Conservation (phyloP, 2,888 invertebrate species). For the Trilocha varians region DNA sequence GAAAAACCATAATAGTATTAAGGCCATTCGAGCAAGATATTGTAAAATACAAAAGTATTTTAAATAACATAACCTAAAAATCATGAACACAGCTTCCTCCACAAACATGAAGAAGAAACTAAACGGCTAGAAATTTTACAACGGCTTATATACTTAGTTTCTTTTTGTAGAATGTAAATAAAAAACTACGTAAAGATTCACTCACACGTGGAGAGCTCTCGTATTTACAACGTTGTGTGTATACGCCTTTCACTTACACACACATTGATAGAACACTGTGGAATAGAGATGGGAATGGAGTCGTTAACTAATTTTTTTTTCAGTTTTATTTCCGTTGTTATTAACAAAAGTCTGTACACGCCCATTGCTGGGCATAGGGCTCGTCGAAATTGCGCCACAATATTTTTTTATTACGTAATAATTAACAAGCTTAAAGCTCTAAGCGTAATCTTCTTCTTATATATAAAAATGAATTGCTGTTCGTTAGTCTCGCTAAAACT, state of each 20-base stretch:
- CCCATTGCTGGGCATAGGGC: no score
- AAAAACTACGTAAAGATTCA: slow-evolving; percentile 47
- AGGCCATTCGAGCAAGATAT: no score
- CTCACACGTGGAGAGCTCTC: slow-evolving; percentile 29
- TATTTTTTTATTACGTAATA: no score
- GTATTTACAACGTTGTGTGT: slow-evolving; percentile 37
- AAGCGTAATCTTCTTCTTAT: no score
- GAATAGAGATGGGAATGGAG: slow-evolving; percentile 32
- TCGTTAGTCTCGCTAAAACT: no score
- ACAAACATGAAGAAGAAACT: slow-evolving; percentile 44
- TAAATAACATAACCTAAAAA: slow-evolving; percentile 6
- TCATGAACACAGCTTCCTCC: slow-evolving; percentile 8
- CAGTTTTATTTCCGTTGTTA: no score
- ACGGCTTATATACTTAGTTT: slow-evolving; percentile 60
- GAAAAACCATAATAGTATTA: no score
- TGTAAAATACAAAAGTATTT: no score
- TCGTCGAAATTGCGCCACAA: no score
- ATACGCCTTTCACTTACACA: slow-evolving; percentile 61
- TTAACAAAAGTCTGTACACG: no score
- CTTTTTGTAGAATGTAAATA: slow-evolving; percentile 44
- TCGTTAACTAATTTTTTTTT: background rate
- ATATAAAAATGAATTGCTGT: no score
- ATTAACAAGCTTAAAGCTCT: no score
- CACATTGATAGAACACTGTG: slow-evolving; percentile 17
- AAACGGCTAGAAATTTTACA: slow-evolving; percentile 29